These are phyloP conservation scores for Cyprinodon tularosa DNA, from an alignment of 2,113 vertebrate species.

Conservation along the genomic window DNA sequence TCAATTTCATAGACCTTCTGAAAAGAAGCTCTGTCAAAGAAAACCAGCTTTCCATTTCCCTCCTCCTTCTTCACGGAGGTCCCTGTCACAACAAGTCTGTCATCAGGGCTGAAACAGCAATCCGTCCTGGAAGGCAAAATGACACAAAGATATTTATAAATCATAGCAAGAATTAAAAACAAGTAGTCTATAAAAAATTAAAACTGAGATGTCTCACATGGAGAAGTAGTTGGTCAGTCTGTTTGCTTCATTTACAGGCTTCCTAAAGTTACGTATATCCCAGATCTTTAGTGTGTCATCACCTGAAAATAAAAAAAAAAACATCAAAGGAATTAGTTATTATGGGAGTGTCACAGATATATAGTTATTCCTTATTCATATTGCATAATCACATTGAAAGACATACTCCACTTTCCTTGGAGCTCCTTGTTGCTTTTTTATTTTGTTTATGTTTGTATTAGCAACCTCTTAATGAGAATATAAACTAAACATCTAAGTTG, in stretches of 20 bases:
- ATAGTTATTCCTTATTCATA: conserved; percentile 36
- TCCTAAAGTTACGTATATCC: conserved; percentile 96
- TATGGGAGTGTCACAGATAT: not conserved
- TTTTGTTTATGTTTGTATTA: conserved; percentile 31
- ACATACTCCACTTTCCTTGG: conserved; percentile 7
- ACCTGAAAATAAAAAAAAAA: conserved; percentile 72
- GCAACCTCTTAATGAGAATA: conserved; percentile 19
- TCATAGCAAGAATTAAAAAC: not conserved
- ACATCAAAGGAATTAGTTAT: not conserved
- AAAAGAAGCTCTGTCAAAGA: conserved; percentile 89
- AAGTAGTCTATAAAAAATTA: not conserved
- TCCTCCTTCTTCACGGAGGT: conserved; percentile 91
- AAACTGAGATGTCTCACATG: conserved; percentile 83
- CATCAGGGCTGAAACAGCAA: conserved; percentile 97
- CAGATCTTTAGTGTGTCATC: conserved; percentile 96
- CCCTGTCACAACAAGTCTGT: conserved; percentile 92
- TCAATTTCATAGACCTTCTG: conserved; percentile 91
- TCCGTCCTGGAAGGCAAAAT: conserved; percentile 85
- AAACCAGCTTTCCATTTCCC: conserved; percentile 90
- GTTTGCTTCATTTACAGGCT: conserved; percentile 86
- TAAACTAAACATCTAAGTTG: not conserved
- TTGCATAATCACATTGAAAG: conserved; percentile 15
- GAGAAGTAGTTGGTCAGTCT: conserved; percentile 89
- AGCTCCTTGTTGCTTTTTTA: conserved; percentile 8
- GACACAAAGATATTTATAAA: conserved; percentile 11